These are phyloP conservation scores for Cyclargus thomasi DNA, from an alignment of 1,140 invertebrate genomes.

Conservation along the genomic window DNA sequence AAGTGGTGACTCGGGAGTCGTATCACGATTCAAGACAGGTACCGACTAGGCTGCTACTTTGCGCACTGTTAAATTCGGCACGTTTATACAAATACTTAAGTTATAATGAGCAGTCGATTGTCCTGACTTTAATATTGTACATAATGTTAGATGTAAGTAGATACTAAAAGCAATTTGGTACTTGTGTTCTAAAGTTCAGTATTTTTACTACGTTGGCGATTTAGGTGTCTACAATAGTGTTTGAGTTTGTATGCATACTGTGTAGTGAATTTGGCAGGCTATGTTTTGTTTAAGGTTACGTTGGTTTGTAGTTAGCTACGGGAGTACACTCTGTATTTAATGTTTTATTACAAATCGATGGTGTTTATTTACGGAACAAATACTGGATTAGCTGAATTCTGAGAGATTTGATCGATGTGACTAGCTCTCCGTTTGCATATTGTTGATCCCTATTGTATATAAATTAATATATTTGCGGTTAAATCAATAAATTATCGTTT, in stretches of 20 bases:
- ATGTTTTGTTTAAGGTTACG: constrained; percentile 29
- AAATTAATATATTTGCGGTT: constrained; percentile 74
- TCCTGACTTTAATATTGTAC: constrained; percentile 65
- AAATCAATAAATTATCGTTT: constrained; percentile 74
- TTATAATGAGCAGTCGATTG: constrained; percentile 67
- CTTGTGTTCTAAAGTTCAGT: constrained; percentile 62
- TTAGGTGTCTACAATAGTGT: constrained; percentile 52
- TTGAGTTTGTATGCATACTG: constrained; percentile 51
- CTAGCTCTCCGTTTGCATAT: constrained; percentile 68
- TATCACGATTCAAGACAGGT: background rate
- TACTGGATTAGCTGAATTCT: constrained; percentile 31
- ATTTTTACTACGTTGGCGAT: constrained; percentile 58
- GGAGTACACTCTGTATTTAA: constrained; percentile 16
- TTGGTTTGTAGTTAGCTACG: constrained; percentile 31
- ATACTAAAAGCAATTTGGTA: constrained; percentile 53
- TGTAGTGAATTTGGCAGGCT: constrained; percentile 52
- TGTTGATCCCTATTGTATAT: constrained; percentile 70
- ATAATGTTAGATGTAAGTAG: constrained; percentile 61
- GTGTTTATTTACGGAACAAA: constrained; percentile 35
- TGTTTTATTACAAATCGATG: constrained; percentile 32
- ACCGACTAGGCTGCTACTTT: constrained; percentile 8
- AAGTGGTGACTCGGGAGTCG: background rate
- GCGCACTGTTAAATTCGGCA: constrained; percentile 20
- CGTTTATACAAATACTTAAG: constrained; percentile 24
- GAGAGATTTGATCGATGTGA: constrained; percentile 36